Conservation (phyloP, 2,797 vertebrate species). For the Hypotaenidia philippensis region DNA sequence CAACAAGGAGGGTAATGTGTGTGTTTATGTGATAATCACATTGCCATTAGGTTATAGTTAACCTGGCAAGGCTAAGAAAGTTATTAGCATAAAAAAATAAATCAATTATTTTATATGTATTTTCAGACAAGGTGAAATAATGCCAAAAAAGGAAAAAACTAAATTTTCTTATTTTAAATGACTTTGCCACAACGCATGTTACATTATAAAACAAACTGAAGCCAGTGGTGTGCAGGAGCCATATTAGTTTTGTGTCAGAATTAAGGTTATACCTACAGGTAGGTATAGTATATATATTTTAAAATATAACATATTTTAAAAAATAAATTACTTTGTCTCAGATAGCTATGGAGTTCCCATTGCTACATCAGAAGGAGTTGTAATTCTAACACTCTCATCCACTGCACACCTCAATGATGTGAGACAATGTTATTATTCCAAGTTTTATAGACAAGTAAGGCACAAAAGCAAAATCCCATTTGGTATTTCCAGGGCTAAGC, state of each 20-base stretch:
- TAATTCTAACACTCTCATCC: neutral
- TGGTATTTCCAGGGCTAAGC: neutral
- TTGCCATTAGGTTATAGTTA: neutral
- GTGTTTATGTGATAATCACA: neutral
- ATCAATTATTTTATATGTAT: neutral
- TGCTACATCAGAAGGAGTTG: neutral
- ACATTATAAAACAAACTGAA: neutral
- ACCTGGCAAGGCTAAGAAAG: neutral
- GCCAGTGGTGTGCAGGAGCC: neutral
- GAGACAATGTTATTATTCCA: accelerated
- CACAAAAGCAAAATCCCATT: neutral
- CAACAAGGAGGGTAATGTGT: accelerated
- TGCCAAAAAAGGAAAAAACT: accelerated
- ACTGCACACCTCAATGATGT: neutral
- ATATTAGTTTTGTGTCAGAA: neutral
- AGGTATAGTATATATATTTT: too few species aligned
- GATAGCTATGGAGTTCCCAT: neutral
- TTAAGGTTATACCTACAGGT: neutral
- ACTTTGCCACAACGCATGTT: accelerated
- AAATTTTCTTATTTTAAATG: neutral
- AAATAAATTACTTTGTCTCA: neutral
- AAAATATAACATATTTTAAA: too few species aligned
- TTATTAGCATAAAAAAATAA: neutral
- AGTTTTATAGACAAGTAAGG: neutral
- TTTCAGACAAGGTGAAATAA: neutral